Evolutionary conservation across 2,113 vertebrate genomes (phyloP), one percentile per base, ranked within the genome.

Genomic region (Cisticola juncidis): DNA sequence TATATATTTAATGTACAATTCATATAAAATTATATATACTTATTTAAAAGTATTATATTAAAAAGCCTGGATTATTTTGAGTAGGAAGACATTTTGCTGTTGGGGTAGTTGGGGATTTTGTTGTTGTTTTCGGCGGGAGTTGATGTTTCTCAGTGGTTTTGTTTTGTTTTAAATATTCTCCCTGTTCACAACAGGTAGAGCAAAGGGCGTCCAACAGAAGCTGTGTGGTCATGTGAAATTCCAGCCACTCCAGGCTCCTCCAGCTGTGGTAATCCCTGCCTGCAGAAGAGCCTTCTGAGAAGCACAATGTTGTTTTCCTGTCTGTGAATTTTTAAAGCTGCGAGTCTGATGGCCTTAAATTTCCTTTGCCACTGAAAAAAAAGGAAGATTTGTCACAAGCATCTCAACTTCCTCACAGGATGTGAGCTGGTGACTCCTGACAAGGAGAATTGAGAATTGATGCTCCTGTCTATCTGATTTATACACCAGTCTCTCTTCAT

Each of bases 201-300:
- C 92, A 96, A 87, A 93, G 38, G 40, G 12, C 96, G 31, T 86
- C 97, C 57, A 97, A 97, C 36, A 98, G 95, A 95, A 96, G 82
- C 96, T 99, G 99, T 92, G 86, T 90, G 86, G 92, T 99, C 93
- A 99, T 99, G 99, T 99, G 93, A 99, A 95, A 80, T 77, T 90
- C 48, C 69, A 85, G 74, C 78, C 92, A 81, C 45, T 35, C 76
- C 86, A 86, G 93, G 89, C 90, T 97, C 83, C 73, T 97, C 77
- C 79, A 36, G 72, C 86, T 11, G n/a, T 69, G 85, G 95, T 92
- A 84, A 94, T 91, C 88, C 91, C 92, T 92, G 78, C 94, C 85
- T 95, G 86, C 95, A 97, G 97, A 97, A 94, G 96, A 97, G 93
- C 97, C 96, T 98, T 98, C 97, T 97, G 96, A 97, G 93, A 98